phyloP scores from a whole-genome alignment of 2,797 vertebrate genomes.

The Champsocephalus gunnari region DNA sequence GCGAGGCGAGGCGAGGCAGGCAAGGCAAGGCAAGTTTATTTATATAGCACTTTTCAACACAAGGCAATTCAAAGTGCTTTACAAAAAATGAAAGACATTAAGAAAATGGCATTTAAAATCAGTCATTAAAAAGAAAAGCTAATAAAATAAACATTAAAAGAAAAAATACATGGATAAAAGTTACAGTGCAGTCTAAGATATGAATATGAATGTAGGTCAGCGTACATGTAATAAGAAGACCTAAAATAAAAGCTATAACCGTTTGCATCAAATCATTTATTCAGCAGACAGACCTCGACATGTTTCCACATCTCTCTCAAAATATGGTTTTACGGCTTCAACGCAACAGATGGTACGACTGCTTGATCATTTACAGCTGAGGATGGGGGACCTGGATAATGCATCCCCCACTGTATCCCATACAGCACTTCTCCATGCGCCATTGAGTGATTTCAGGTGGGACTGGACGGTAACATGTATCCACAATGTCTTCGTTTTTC shows the following conservation, averaged over 20 bases:
- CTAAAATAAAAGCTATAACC: not conserved
- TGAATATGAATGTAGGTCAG: not conserved
- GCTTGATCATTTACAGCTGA: slow-evolving; percentile 44
- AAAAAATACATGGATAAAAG: too few species aligned
- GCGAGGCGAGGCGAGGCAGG: too few species aligned
- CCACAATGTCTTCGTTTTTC: slow-evolving; percentile 50
- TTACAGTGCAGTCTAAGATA: too few species aligned
- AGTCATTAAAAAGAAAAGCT: too few species aligned
- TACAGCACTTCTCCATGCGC: slow-evolving; percentile 12
- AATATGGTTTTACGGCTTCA: slow-evolving; percentile 28
- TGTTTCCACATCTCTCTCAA: slow-evolving; percentile 22
- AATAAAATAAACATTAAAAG: too few species aligned
- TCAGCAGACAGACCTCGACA: not conserved
- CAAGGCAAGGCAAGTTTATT: too few species aligned
- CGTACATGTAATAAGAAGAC: slow-evolving; percentile 3
- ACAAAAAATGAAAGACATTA: too few species aligned
- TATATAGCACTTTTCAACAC: too few species aligned
- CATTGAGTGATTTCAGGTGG: slow-evolving; percentile 67
- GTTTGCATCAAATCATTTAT: not conserved
- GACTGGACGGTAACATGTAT: slow-evolving; percentile 69
- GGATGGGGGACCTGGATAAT: slow-evolving; percentile 48
- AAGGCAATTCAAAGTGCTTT: too few species aligned
- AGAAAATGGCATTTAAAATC: too few species aligned
- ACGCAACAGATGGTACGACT: slow-evolving; percentile 32
- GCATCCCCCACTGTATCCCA: slow-evolving; percentile 51